Evolutionary conservation across 2,888 invertebrate species (phyloP).

Genomic region (Stenichneumon culpator): DNA sequence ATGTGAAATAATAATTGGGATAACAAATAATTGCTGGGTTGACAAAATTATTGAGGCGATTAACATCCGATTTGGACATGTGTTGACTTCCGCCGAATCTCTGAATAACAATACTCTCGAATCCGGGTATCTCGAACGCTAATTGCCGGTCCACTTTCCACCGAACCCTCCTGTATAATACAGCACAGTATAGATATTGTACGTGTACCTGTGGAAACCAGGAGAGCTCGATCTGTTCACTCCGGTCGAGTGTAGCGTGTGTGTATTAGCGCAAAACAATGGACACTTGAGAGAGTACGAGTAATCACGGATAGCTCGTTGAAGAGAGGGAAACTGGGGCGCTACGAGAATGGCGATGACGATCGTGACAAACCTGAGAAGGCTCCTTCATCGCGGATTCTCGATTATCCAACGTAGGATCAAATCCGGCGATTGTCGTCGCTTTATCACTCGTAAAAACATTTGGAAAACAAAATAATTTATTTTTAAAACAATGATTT

Average conservation of each 20-base stretch:
- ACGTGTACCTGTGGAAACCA: constrained; percentile 19
- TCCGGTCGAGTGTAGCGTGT: constrained; percentile 24
- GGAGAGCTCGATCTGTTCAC: constrained; percentile 22
- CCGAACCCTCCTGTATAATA: constrained; percentile 15
- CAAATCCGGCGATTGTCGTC: constrained; percentile 5
- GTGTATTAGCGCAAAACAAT: constrained; percentile 58
- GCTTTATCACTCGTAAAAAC: constrained; percentile 8
- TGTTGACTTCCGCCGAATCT: not conserved
- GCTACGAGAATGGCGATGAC: constrained; percentile 51
- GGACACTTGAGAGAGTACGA: constrained; percentile 47
- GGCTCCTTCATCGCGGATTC: constrained; percentile 56
- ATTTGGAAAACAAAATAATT: not conserved
- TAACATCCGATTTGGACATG: not conserved
- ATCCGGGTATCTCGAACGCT: constrained; percentile 20
- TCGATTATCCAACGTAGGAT: constrained; percentile 29
- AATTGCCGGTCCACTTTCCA: constrained; percentile 33
- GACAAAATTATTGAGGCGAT: not conserved
- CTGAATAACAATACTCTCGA: constrained; percentile 12
- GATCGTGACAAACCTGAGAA: constrained; percentile 49
- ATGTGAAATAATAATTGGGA: constrained; percentile 10
- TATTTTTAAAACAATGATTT: not conserved
- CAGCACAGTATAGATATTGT: constrained; percentile 18
- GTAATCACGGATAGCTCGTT: constrained; percentile 59
- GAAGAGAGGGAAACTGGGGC: constrained; percentile 58
- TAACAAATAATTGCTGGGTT: not conserved